A percentile compares a stretch with the other conserved stretches of the same genome.
Evolutionary conservation across 2,888 invertebrate genomes (phyloP).

Genomic region (Thera britannica): DNA sequence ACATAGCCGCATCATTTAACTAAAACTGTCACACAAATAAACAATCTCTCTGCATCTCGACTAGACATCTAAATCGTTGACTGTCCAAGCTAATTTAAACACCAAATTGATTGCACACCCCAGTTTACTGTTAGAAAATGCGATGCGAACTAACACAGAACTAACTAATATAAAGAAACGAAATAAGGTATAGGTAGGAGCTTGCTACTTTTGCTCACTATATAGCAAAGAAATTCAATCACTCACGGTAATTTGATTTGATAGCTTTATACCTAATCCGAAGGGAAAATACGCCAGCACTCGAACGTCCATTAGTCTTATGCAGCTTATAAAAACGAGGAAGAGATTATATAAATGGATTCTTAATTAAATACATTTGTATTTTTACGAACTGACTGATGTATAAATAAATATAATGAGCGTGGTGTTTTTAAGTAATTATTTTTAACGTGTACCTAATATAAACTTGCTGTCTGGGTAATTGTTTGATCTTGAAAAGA

Average conservation of each 20-base stretch:
- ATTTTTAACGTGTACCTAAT: not conserved
- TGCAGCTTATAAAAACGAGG: constrained; percentile 12
- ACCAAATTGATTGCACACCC: constrained; percentile 53
- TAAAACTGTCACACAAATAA: constrained; percentile 27
- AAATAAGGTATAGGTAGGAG: too few relatives aligned
- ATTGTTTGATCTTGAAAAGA: not conserved
- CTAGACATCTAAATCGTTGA: constrained; percentile 34
- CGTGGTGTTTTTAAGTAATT: not conserved
- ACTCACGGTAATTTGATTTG: too few relatives aligned
- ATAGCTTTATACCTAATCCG: not conserved
- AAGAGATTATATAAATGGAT: constrained; percentile 18
- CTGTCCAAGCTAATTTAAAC: constrained; percentile 59
- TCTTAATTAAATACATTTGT: constrained; percentile 8
- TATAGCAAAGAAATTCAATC: too few relatives aligned
- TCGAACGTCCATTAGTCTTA: constrained; percentile 16
- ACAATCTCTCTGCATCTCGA: constrained; percentile 21
- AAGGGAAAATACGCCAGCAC: not conserved
- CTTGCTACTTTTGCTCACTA: too few relatives aligned
- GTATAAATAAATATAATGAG: constrained; percentile 1
- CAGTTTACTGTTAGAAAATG: constrained; percentile 2
- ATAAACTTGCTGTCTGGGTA: not conserved
- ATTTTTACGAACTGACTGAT: constrained; percentile 16
- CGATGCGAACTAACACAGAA: too few relatives aligned
- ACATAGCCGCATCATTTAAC: not conserved
- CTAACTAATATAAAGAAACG: too few relatives aligned